Conservation (phyloP, 2,113 vertebrate genomes). For the Barbus barbus region DNA sequence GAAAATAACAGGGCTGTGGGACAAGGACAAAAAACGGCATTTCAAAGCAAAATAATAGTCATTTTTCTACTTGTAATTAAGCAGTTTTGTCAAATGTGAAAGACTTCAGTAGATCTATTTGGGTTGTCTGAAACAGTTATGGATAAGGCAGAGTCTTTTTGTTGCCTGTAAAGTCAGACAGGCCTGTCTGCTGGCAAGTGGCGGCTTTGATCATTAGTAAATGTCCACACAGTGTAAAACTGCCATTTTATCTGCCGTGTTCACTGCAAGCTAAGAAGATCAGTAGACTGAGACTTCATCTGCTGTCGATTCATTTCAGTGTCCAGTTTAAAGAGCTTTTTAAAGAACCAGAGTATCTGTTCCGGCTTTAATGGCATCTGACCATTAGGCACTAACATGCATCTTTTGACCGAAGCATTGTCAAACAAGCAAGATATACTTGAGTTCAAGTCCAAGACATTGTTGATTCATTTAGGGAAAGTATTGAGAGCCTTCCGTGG, state of each 20-base stretch:
- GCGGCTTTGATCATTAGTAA: slow-evolving; percentile 54
- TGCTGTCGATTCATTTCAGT: slow-evolving; percentile 59
- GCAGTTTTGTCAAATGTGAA: slow-evolving; percentile 12
- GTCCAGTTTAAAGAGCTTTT: slow-evolving; percentile 39
- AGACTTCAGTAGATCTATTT: neutral
- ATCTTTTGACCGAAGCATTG: neutral
- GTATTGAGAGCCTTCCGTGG: neutral
- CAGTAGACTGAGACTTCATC: slow-evolving; percentile 56
- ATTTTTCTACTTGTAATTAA: neutral
- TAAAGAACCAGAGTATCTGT: slow-evolving; percentile 17
- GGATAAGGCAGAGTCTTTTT: slow-evolving; percentile 1
- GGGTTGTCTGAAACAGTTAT: neutral
- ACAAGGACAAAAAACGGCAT: neutral
- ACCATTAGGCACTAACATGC: neutral
- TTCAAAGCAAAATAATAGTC: neutral
- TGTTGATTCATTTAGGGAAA: neutral
- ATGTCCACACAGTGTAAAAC: slow-evolving; percentile 19
- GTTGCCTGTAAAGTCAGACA: slow-evolving; percentile 19
- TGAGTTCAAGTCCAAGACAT: neutral
- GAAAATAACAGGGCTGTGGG: neutral
- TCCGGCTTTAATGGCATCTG: neutral
- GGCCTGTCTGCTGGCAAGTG: slow-evolving; percentile 46
- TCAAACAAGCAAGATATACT: neutral
- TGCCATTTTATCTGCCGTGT: slow-evolving; percentile 49
- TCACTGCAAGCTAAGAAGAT: slow-evolving; percentile 60